A percentile compares a stretch with the other conserved stretches of the same genome.
phyloP scores from a whole-genome alignment of 1,140 invertebrate species.

The Manduca sexta region DNA sequence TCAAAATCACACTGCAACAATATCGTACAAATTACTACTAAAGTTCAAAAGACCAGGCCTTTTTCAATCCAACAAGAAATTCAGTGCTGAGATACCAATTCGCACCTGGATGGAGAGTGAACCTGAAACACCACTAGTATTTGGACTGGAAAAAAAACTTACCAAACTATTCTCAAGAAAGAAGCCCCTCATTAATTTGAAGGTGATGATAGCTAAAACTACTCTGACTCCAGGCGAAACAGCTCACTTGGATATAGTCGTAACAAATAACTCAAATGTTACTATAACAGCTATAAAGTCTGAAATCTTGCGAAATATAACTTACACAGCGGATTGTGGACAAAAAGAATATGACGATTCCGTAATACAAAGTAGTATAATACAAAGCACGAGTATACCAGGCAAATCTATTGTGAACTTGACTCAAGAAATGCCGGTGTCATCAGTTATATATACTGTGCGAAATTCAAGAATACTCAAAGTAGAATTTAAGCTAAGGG shows the following conservation, averaged over 20 bases:
- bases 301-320: neutral
- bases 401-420: no score
- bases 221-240: constrained; percentile 6
- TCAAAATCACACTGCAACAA: neutral
- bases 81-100: constrained; percentile 4
- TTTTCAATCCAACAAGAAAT: neutral
- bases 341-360: neutral
- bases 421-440: no score
- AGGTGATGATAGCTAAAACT: constrained; percentile 1
- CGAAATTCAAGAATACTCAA: no score
- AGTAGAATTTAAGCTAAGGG: no score
- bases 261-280: constrained; percentile 5
- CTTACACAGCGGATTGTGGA: constrained; percentile 1
- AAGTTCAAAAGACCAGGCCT: constrained; percentile 2
- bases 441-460: no score
- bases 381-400: no score
- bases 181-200: neutral
- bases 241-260: neutral
- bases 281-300: constrained; percentile 1
- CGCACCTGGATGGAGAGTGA: neutral
- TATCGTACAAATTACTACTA: constrained; percentile 1
- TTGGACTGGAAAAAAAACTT: constrained; percentile 2
- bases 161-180: neutral
- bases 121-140: neutral
- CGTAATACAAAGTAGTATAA: no score